Percentiles rank a stretch among this genome's conserved stretches.
Evolutionary conservation across 2,888 invertebrate species (phyloP).

Genomic region (Trilocha varians): DNA sequence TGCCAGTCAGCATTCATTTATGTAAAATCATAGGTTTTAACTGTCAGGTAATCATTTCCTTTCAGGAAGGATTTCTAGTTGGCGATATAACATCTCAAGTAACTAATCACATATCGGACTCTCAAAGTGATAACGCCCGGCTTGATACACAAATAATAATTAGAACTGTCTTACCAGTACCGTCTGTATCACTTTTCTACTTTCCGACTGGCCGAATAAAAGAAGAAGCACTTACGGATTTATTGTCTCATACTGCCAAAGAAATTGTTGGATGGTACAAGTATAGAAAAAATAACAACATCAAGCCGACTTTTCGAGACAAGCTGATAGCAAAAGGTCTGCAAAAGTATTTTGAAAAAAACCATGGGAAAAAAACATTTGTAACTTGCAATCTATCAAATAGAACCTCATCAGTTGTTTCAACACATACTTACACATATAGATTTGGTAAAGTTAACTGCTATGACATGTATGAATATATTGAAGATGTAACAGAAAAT

Average conservation of each 20-base stretch:
- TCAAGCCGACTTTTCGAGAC: slow-evolving; percentile 75
- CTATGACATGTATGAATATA: slow-evolving; percentile 67
- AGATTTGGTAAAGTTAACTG: slow-evolving; percentile 74
- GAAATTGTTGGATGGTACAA: slow-evolving; percentile 81
- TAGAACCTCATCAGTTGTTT: slow-evolving; percentile 58
- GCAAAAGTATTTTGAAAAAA: slow-evolving; percentile 69
- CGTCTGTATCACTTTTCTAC: slow-evolving; percentile 72
- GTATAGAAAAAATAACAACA: slow-evolving; percentile 68
- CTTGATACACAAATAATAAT: slow-evolving; percentile 75
- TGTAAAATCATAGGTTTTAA: not conserved
- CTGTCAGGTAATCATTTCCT: slow-evolving; percentile 11
- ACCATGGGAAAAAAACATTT: slow-evolving; percentile 73
- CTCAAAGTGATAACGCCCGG: slow-evolving; percentile 75
- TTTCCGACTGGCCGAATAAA: slow-evolving; percentile 73
- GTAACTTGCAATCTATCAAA: slow-evolving; percentile 75
- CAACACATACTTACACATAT: slow-evolving; percentile 77
- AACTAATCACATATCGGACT: slow-evolving; percentile 79
- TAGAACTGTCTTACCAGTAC: slow-evolving; percentile 74
- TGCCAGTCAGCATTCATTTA: slow-evolving; percentile 4
- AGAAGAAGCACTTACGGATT: slow-evolving; percentile 62
- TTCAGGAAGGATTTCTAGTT: slow-evolving; percentile 76
- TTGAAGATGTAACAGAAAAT: slow-evolving; percentile 70
- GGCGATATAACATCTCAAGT: slow-evolving; percentile 77
- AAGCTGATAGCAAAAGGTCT: slow-evolving; percentile 76
- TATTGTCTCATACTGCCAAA: slow-evolving; percentile 65